These are phyloP conservation scores for Leptopilina clavipes DNA, from an alignment of 1,140 invertebrate species.

Conservation along the genomic window DNA sequence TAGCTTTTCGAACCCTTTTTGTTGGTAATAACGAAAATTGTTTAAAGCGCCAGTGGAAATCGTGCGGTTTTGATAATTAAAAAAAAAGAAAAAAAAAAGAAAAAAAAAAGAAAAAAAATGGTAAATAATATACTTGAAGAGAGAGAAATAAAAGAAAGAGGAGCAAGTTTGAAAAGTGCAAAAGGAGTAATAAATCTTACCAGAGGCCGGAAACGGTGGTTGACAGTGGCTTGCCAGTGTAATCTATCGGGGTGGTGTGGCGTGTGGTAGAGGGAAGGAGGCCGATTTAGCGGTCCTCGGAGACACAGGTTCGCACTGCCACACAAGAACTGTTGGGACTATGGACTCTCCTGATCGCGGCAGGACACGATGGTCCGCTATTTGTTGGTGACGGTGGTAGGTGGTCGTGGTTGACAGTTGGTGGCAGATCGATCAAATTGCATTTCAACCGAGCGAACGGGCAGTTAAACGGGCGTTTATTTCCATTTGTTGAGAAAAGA, in stretches of 20 bases:
- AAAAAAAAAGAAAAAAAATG: neutral
- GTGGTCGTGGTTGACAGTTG: constrained; percentile 58
- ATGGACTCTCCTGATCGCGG: constrained; percentile 70
- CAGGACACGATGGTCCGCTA: constrained; percentile 56
- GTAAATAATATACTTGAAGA: neutral
- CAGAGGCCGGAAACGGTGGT: constrained; percentile 69
- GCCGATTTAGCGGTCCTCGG: constrained; percentile 75
- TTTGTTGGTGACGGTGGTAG: constrained; percentile 50
- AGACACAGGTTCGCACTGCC: constrained; percentile 75
- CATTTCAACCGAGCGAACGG: constrained; percentile 72
- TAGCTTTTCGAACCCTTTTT: neutral
- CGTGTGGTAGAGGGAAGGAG: constrained; percentile 74
- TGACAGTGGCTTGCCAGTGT: constrained; percentile 70
- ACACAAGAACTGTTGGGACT: constrained; percentile 75
- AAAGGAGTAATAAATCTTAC: constrained; percentile 69
- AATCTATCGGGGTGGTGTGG: constrained; percentile 75
- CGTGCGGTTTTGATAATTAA: constrained; percentile 34
- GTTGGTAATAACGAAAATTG: neutral
- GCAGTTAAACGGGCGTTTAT: constrained; percentile 46
- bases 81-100: constrained; percentile 36
- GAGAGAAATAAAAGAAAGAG: constrained; percentile 49
- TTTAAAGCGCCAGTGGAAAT: constrained; percentile 13
- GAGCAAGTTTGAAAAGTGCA: constrained; percentile 54
- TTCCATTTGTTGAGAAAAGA: constrained; percentile 53
- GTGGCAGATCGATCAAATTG: constrained; percentile 59